Base-by-base conservation (phyloP, 2,113 vertebrate species). In the Mus pahari region DNA sequence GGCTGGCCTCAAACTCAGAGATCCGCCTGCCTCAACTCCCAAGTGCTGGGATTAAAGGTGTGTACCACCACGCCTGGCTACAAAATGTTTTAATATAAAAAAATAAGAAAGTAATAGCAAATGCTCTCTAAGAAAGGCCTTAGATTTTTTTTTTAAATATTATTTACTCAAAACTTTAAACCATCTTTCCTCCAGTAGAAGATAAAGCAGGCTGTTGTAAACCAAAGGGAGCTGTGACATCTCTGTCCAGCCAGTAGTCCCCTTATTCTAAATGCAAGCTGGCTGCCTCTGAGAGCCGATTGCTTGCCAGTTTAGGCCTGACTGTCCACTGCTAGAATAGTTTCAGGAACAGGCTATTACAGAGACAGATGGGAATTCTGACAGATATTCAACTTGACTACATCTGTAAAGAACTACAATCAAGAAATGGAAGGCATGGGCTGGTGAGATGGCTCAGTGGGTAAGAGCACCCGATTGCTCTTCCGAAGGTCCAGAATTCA, bases 101-200 rank as follows among this genome's bases (percentile, higher is more conserved):
- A 75, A 55, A 31, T 28, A 79, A 93, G 42, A 92, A 92, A 31
- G 8, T 28, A 92, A n/a, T 58, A 87, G 45, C 42, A 82, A 74
- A 31, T 50, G 20, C 22, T 84, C 7, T 78, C 13, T 92, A 94
- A 89, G 33, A 58, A 62, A 83, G 19, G 50, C 11, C 14, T 66
- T 36, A 58, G 53, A n/a, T 39, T n/a, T 39, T 55, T 39, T 82
- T 6, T 9, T 4, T 7, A 26, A 39, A 26, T 55, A 17, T 81
- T 28, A 82, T 92, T 95, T 95, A 53, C 42, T 70, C 55, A 66
- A 62, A 87, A 66, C 53, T 94, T 92, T 86, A 26, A 86, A 39
- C 58, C 79, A 78, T n/a, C 1, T 86, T 75, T 31, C 14, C 28
- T 75, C 68, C 11, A 33, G 22, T 64, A 28, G 74, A 86, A 58